Evolutionary conservation across 1,140 invertebrate species (phyloP).

Genomic region (Asbolus verrucosus): DNA sequence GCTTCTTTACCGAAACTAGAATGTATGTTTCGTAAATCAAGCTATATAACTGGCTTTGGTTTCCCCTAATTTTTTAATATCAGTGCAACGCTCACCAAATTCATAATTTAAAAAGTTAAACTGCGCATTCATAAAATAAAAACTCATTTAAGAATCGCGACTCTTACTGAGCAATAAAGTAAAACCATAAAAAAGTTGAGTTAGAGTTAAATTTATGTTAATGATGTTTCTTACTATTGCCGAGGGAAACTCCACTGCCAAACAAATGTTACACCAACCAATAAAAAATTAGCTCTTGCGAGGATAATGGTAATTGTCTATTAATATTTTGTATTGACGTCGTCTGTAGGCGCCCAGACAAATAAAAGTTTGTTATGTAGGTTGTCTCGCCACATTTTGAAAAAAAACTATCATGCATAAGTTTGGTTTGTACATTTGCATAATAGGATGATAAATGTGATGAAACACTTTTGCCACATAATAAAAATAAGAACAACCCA

Average conservation of each 20-base stretch:
- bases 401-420: background rate
- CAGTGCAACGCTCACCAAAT: background rate
- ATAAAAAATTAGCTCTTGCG: conserved; percentile 25
- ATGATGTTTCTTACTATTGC: conserved; percentile 36
- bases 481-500: conserved; percentile 23
- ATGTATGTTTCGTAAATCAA: no score
- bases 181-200: conserved; percentile 32
- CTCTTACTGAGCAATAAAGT: conserved; percentile 23
- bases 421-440: conserved; percentile 9
- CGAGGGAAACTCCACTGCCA: conserved; percentile 21
- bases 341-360: background rate
- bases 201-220: conserved; percentile 34
- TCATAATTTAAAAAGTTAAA: conserved; percentile 16
- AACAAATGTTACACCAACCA: conserved; percentile 34
- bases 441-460: conserved; percentile 33
- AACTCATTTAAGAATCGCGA: conserved; percentile 36
- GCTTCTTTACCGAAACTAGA: no score
- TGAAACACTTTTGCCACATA: conserved; percentile 30
- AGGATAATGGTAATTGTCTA: background rate
- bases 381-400: no score
- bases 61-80: no score
- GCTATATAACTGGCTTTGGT: no score
- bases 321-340: background rate
- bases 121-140: conserved; percentile 28
- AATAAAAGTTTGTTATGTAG: no score